Percentiles rank a stretch among this genome's conserved stretches.
Conservation (phyloP, 2,797 vertebrate species). For the Scomberomorus guttatus region DNA sequence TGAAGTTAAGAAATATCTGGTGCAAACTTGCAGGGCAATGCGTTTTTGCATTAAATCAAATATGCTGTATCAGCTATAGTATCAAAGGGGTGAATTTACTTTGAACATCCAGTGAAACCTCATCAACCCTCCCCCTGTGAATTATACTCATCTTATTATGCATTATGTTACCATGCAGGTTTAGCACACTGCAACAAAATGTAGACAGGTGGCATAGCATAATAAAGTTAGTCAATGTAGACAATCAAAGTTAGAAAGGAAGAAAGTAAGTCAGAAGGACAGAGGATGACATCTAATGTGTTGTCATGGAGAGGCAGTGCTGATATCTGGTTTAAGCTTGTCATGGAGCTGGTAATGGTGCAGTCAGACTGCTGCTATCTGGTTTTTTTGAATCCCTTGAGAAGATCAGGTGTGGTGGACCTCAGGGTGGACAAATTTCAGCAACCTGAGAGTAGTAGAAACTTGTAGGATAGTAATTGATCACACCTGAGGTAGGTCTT, state of each 20-base stretch:
- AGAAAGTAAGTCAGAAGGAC: background rate
- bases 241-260: background rate
- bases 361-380: conserved; percentile 3
- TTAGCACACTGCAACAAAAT: conserved; percentile 18
- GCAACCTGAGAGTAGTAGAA: background rate
- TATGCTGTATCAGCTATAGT: background rate
- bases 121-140: conserved; percentile 6
- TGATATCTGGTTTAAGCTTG: background rate
- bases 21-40: background rate
- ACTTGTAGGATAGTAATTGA: background rate
- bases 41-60: conserved; percentile 6
- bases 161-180: conserved; percentile 3
- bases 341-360: background rate
- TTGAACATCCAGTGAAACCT: background rate
- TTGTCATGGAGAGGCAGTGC: background rate
- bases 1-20: background rate
- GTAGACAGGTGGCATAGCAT: background rate
- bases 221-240: background rate
- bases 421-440: background rate
- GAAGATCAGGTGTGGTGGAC: background rate
- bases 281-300: background rate
- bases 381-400: background rate
- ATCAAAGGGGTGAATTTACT: conserved; percentile 1
- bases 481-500: background rate
- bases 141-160: conserved; percentile 7